Conservation (phyloP, 2,888 invertebrate species). For the Chrysomela aeneicollis region DNA sequence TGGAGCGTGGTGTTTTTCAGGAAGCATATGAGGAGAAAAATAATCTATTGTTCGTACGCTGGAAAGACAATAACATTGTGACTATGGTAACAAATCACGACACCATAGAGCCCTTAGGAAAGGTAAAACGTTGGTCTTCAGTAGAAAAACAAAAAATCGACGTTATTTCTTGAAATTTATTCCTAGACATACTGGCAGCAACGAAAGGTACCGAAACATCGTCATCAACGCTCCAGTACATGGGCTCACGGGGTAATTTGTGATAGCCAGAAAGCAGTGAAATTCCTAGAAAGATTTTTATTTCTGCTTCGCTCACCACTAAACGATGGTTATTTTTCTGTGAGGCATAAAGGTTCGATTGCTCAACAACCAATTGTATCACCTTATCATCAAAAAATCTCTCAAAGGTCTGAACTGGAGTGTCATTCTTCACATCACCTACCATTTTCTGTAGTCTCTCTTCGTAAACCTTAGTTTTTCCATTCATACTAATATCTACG, state of each 20-base stretch:
- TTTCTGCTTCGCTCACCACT: too few relatives aligned
- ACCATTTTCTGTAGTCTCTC: not conserved
- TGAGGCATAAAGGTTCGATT: too few relatives aligned
- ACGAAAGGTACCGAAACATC: too few relatives aligned
- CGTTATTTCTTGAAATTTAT: too few relatives aligned
- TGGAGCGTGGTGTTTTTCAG: conserved; percentile 17
- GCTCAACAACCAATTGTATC: not conserved
- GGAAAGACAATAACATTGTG: conserved; percentile 24
- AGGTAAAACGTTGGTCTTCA: conserved; percentile 19
- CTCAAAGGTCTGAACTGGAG: not conserved
- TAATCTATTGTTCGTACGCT: conserved; percentile 20
- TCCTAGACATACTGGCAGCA: too few relatives aligned
- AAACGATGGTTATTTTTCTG: too few relatives aligned
- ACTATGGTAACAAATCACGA: conserved; percentile 22
- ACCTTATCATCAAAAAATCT: not conserved
- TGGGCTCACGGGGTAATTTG: conserved; percentile 3
- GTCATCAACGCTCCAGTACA: conserved; percentile 3
- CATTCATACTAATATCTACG: not conserved
- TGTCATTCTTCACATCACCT: too few relatives aligned
- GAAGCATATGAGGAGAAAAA: conserved; percentile 17
- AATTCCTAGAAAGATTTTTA: not conserved
- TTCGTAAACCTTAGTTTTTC: not conserved
- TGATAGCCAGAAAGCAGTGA: not conserved
- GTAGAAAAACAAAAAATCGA: conserved; percentile 13
- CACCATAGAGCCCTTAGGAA: conserved; percentile 8